A percentile compares a stretch with the other conserved stretches of the same genome.
Conservation (phyloP, 1,140 invertebrate species). For the Danaus plexippus region DNA sequence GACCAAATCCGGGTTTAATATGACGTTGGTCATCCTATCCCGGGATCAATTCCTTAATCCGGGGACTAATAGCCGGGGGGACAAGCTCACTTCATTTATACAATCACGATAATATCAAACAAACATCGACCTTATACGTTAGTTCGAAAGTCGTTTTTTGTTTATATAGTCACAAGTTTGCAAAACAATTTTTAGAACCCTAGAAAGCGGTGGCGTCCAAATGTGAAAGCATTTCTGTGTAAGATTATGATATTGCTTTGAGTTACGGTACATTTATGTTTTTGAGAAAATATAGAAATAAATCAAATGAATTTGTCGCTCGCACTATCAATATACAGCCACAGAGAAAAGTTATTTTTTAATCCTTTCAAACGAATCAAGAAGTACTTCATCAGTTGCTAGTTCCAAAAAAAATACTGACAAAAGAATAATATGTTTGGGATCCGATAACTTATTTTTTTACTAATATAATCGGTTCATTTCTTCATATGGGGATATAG, state of each 20-base stretch:
- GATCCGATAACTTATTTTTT: no score
- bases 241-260: constrained; percentile 63
- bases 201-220: constrained; percentile 33
- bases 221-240: constrained; percentile 68
- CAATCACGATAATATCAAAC: constrained; percentile 4
- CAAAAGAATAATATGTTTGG: no score
- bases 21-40: constrained; percentile 63
- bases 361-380: background rate
- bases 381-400: no score
- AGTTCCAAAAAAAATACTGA: no score
- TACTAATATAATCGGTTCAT: no score
- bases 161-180: constrained; percentile 11
- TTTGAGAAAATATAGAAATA: constrained; percentile 16
- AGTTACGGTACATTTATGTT: constrained; percentile 39
- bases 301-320: constrained; percentile 2
- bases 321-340: background rate
- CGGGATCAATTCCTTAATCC: constrained; percentile 58
- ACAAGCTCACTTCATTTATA: constrained; percentile 36
- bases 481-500: no score
- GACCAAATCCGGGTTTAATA: constrained; percentile 63
- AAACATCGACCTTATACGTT: constrained; percentile 19
- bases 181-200: constrained; percentile 49
- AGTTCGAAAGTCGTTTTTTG: constrained; percentile 14
- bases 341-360: constrained; percentile 1
- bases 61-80: constrained; percentile 56